Conservation (phyloP, 1,140 invertebrate species). For the Tribolium madens region DNA sequence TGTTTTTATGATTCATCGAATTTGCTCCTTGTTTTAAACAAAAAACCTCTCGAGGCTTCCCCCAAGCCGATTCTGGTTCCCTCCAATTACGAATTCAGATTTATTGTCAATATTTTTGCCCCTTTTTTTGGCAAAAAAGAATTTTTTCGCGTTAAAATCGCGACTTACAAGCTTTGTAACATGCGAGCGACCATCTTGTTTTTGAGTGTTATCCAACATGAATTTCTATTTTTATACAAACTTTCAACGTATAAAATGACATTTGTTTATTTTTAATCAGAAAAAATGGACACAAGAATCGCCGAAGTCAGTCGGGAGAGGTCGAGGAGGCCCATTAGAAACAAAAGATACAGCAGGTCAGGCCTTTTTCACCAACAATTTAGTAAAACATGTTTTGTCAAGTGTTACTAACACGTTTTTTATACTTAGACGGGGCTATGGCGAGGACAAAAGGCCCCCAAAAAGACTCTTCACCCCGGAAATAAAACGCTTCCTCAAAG, state of each 20-base stretch:
- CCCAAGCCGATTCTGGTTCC: background rate
- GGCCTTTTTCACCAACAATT: conserved; percentile 30
- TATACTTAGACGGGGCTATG: conserved; percentile 67
- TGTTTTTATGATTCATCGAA: conserved; percentile 54
- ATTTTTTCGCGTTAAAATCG: background rate
- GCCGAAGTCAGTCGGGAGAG: conserved; percentile 56
- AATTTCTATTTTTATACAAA: conserved; percentile 64
- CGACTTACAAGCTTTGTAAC: conserved; percentile 54
- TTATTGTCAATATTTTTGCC: background rate
- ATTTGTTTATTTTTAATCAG: conserved; percentile 58
- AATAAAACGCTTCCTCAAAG: conserved; percentile 79
- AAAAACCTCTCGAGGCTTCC: background rate
- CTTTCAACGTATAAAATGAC: conserved; percentile 57
- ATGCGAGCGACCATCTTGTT: conserved; percentile 62
- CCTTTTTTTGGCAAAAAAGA: background rate
- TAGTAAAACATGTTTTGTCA: conserved; percentile 11
- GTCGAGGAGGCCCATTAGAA: conserved; percentile 60
- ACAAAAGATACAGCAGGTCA: conserved; percentile 64
- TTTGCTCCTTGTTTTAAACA: conserved; percentile 27
- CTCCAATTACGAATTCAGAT: too few relatives aligned
- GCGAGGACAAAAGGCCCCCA: conserved; percentile 71
- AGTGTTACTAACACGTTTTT: background rate
- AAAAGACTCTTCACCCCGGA: conserved; percentile 80
- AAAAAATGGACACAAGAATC: conserved; percentile 59
- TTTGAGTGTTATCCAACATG: conserved; percentile 63